Base-by-base conservation (phyloP, 2,888 invertebrate species). In the Sarcophaga variegata region DNA sequence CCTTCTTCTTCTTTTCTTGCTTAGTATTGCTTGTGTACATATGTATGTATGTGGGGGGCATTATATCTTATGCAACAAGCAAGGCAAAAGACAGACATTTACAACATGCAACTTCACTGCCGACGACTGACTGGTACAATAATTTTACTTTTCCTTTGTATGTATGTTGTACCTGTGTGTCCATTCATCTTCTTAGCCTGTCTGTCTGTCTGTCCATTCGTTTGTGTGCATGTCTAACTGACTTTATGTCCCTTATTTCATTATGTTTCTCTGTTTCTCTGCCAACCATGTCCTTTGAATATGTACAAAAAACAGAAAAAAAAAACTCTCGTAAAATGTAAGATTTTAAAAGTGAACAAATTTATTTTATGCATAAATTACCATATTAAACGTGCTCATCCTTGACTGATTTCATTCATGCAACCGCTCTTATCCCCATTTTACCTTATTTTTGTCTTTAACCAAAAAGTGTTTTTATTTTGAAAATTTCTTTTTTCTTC, bases 291-390 rank as follows among this genome's bases (percentile, higher is more conserved):
- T 54, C 17, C 10, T 22, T 67, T 77, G 66, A 69, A 25, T 69
- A 45, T 62, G 60, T 71, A 69, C 11, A 45, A 62, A 17, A 54
- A 67, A n/a, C n/a, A n/a, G n/a, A 76, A 84, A 67, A 67, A 10
- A 37, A 37, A 37, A 37, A 2, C 37, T 37, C 8, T 37, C 83
- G 77, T 70, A 62, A 59, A 60, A 76, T 62, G 70, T 75, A 75
- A 75, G 71, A 63, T 81, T 85, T 81, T 80, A 14, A 85, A 84
- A 83, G 86, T 86, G 85, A 88, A 84, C 76, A 86, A 88, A 88
- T 88, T 88, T 88, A 88, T 76, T 89, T 88, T 80, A 71, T 88
- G 87, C 88, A 89, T 89, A 88, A 89, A 89, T 89, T 89, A 89
- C 82, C 88, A 87, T 88, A 88, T 87, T 87, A 87, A 86, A 88